Evolutionary conservation across 2,797 vertebrate species (phyloP), one percentile per base, ranked within the genome.

Genomic region (Characodon lateralis): DNA sequence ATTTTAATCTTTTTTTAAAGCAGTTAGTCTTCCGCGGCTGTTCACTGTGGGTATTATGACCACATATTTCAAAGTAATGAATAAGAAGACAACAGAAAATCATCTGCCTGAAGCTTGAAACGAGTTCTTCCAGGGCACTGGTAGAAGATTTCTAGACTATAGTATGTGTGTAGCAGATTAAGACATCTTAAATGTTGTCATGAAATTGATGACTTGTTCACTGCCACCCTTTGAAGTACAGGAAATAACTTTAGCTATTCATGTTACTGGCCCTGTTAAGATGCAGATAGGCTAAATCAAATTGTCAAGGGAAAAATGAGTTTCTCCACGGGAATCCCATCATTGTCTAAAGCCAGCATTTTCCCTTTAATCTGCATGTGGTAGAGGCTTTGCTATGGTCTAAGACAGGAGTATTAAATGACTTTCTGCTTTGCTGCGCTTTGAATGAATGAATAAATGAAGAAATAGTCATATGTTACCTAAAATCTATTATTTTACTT

Each of bases 221-320:
- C 5, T 39, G 61, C 76, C 75, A 72, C 65, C 76, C 51, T 58
- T 68, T 39, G 73, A 85, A 66, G 58, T 1, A 18, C 74, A 79
- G 77, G 63, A 72, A 76, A 82, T 68, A 77, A 46, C 81, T 79
- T 53, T 63, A 6, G 65, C 75, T 86, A 77, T 89, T 91, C 85
- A 82, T 84, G 85, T 81, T 76, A 69, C n/a, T 83, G 87, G 89
- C 89, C 87, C 85, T 85, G 85, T 76, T 83, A 87, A 79, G 82
- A 87, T 77, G 75, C 26, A 18, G 59, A 61, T 61, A 28, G 59
- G 78, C 65, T 16, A 50, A 83, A 83, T 73, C 76, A 76, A 82
- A 87, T 86, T 83, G 65, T 76, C 79, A 74, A 68, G 56, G 65
- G 80, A 71, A 83, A 83, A 89, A 85, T 77, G 78, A 85, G 46